These are phyloP conservation scores for Salvelinus alpinus DNA, from an alignment of 2,113 vertebrate species.

Conservation along the genomic window DNA sequence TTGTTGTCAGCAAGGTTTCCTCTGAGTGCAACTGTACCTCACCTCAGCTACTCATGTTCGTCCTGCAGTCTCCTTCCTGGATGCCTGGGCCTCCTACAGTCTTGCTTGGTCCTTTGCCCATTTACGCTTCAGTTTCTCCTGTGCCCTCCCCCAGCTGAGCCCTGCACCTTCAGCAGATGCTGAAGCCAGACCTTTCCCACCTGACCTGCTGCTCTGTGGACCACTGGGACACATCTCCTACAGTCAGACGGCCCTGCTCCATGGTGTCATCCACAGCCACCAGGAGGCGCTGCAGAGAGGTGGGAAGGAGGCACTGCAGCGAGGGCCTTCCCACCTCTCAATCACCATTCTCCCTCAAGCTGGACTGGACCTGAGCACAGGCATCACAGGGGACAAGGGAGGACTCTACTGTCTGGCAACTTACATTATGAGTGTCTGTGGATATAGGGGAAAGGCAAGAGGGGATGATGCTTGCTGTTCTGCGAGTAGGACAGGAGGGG, in stretches of 20 bases:
- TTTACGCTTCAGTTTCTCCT: conserved; percentile 65
- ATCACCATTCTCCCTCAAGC: conserved; percentile 74
- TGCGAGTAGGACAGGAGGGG: background rate
- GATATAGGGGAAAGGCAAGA: background rate
- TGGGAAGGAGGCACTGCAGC: no score
- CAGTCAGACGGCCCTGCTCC: conserved; percentile 70
- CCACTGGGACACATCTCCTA: conserved; percentile 81
- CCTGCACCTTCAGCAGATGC: conserved; percentile 79
- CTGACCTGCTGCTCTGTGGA: conserved; percentile 77
- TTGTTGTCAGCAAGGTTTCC: background rate
- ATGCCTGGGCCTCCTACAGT: conserved; percentile 59
- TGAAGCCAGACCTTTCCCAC: conserved; percentile 64
- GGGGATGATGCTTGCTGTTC: background rate
- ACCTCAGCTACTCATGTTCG: conserved; percentile 73
- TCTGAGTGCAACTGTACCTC: conserved; percentile 60
- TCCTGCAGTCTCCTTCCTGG: conserved; percentile 58
- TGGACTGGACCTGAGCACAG: conserved; percentile 74
- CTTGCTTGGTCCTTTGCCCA: conserved; percentile 52
- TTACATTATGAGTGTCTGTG: conserved; percentile 39
- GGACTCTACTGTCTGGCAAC: conserved; percentile 69
- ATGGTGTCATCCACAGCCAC: conserved; percentile 67
- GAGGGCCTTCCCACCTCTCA: no score
- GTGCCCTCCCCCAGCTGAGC: conserved; percentile 58
- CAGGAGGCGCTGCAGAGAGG: conserved; percentile 57
- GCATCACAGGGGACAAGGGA: conserved; percentile 75